Percentiles rank a stretch among this genome's conserved stretches.
These are phyloP conservation scores for Drosophila barbarae DNA, from an alignment of 2,888 invertebrate species.

Conservation along the genomic window DNA sequence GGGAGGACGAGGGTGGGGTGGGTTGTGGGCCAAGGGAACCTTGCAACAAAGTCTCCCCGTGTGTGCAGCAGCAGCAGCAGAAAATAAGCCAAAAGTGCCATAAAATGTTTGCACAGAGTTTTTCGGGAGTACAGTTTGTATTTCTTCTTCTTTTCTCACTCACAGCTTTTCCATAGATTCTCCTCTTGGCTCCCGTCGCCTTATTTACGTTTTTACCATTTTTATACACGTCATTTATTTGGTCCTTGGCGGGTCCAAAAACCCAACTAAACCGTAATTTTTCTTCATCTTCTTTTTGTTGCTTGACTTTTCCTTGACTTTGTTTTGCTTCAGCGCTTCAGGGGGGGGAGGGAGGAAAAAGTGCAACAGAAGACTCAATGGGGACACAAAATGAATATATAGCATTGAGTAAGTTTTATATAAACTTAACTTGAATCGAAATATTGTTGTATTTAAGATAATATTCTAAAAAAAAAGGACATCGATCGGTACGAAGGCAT, in stretches of 20 bases:
- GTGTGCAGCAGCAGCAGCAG: slow-evolving; percentile 45
- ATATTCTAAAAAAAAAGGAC: not conserved
- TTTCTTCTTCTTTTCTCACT: slow-evolving; percentile 31
- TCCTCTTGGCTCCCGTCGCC: slow-evolving; percentile 6
- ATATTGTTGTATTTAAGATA: not conserved
- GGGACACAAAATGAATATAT: not conserved
- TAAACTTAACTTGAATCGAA: too few species aligned
- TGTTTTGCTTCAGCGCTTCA: slow-evolving; percentile 4
- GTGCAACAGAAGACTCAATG: not conserved
- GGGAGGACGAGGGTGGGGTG: too few species aligned
- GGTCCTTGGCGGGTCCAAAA: slow-evolving; percentile 26
- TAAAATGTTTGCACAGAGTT: slow-evolving; percentile 70
- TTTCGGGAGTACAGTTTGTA: slow-evolving; percentile 40
- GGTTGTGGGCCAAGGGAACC: not conserved
- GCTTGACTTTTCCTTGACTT: slow-evolving; percentile 19
- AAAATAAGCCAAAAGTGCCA: slow-evolving; percentile 72
- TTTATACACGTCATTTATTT: slow-evolving; percentile 71
- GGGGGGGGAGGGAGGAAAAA: not conserved
- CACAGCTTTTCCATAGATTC: not conserved
- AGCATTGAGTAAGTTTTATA: not conserved
- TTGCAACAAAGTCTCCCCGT: slow-evolving; percentile 33
- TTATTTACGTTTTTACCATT: slow-evolving; percentile 63
- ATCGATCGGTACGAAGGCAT: too few species aligned
- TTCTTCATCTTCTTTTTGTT: slow-evolving; percentile 24
- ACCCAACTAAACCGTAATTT: slow-evolving; percentile 31